These are phyloP conservation scores for Calliopum simillimum DNA, from an alignment of 2,888 invertebrate species.

Conservation along the genomic window DNA sequence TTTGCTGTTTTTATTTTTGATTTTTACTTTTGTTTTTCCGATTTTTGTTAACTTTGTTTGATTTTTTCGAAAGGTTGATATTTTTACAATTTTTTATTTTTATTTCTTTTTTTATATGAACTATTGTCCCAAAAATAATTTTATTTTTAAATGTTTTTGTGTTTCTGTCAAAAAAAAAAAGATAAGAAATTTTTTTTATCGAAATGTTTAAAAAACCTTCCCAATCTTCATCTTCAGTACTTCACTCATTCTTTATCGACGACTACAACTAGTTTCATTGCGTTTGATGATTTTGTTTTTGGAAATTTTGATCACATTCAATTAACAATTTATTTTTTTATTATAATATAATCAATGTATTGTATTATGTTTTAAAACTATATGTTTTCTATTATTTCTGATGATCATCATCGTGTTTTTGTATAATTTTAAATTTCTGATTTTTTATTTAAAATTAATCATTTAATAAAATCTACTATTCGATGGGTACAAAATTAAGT, in stretches of 20 bases:
- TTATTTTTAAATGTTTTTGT: constrained; percentile 2
- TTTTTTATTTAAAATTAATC: constrained; percentile 5
- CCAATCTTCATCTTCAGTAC: constrained; percentile 10
- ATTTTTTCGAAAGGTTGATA: constrained; percentile 5
- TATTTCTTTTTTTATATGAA: constrained; percentile 12
- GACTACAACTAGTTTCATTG: constrained; percentile 25
- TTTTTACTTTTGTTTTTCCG: constrained; percentile 14
- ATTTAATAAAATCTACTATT: constrained; percentile 29
- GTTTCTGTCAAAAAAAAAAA: constrained; percentile 19
- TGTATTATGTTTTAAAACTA: constrained; percentile 4
- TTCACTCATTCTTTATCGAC: constrained; percentile 23
- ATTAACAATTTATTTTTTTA: constrained; percentile 20
- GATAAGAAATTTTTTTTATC: constrained; percentile 13
- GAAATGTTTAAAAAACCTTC: constrained; percentile 31
- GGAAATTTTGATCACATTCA: constrained; percentile 29
- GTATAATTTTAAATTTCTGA: not conserved
- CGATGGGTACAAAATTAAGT: constrained; percentile 30
- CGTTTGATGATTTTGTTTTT: constrained; percentile 19
- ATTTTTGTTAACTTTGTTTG: constrained; percentile 16
- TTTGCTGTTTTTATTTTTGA: constrained; percentile 30
- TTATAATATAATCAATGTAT: constrained; percentile 1
- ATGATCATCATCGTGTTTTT: constrained; percentile 22
- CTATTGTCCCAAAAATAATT: constrained; percentile 34
- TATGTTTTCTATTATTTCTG: not conserved
- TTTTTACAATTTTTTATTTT: not conserved